Evolutionary conservation across 2,888 invertebrate species (phyloP).

Genomic region (Octodonta nipae): DNA sequence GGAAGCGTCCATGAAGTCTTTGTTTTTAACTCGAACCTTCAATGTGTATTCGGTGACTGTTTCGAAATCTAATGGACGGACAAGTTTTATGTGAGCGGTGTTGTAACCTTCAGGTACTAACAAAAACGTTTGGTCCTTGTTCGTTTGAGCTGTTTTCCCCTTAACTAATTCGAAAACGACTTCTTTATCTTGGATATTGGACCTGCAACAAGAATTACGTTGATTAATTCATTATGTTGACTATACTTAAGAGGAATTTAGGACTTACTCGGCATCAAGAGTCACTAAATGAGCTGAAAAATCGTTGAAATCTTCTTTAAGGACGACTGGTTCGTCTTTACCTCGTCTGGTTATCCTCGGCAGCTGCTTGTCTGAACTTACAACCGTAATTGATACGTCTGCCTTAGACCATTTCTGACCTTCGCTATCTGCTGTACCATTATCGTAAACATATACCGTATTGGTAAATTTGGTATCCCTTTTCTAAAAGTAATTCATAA

Average conservation of each 20-base stretch:
- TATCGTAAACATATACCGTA: constrained; percentile 65
- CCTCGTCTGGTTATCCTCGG: constrained; percentile 56
- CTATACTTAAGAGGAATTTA: constrained; percentile 2
- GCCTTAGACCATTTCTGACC: constrained; percentile 51
- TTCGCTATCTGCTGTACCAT: constrained; percentile 53
- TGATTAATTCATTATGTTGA: constrained; percentile 5
- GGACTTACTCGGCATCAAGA: constrained; percentile 55
- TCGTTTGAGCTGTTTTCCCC: constrained; percentile 76
- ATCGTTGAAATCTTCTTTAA: constrained; percentile 63
- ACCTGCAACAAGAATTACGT: constrained; percentile 36
- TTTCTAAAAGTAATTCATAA: constrained; percentile 36
- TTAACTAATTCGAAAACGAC: constrained; percentile 67
- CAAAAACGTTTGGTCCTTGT: constrained; percentile 64
- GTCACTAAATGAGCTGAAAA: constrained; percentile 41
- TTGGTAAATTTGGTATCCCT: constrained; percentile 51
- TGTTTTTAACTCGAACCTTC: constrained; percentile 71
- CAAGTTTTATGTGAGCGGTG: constrained; percentile 61
- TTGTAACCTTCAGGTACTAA: constrained; percentile 44
- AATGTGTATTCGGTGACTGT: constrained; percentile 70
- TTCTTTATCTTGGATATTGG: constrained; percentile 63
- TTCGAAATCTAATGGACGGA: constrained; percentile 70
- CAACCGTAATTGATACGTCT: constrained; percentile 69
- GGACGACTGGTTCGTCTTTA: constrained; percentile 39
- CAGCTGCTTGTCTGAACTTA: constrained; percentile 75
- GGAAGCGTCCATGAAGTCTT: constrained; percentile 65